Evolutionary conservation across 2,797 vertebrate genomes (phyloP).

Genomic region (Salarias fasciatus): DNA sequence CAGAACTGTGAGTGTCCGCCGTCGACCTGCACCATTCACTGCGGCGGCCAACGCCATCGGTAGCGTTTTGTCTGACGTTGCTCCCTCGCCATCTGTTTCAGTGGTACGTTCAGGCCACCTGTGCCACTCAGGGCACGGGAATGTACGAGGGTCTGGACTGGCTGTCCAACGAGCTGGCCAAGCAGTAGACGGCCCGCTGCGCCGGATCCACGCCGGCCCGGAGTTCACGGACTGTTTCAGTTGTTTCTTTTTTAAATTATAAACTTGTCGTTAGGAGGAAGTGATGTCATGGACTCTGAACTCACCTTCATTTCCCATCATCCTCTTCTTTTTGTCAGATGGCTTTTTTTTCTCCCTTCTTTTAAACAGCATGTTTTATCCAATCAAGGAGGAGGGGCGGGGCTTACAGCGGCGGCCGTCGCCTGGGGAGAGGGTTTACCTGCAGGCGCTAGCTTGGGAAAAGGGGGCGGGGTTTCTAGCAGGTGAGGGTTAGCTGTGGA

Average conservation of each 20-base stretch:
- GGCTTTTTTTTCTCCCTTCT: conserved; percentile 43
- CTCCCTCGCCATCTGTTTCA: conserved; percentile 42
- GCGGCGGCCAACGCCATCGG: no score
- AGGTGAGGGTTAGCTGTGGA: conserved; percentile 8
- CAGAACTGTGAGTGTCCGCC: conserved; percentile 81
- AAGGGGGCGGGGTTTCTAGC: not conserved
- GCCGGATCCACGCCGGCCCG: conserved; percentile 40
- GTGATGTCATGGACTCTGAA: conserved; percentile 77
- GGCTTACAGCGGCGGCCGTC: not conserved
- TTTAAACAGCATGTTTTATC: conserved; percentile 79
- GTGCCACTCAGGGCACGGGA: conserved; percentile 88
- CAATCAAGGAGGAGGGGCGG: conserved; percentile 26
- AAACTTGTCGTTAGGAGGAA: conserved; percentile 73
- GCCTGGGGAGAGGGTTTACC: no score
- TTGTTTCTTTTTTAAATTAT: conserved; percentile 74
- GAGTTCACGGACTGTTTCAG: conserved; percentile 14
- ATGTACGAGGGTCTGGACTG: conserved; percentile 89
- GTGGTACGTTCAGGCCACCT: conserved; percentile 89
- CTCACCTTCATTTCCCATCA: conserved; percentile 68
- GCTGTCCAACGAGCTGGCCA: conserved; percentile 86
- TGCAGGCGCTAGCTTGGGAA: no score
- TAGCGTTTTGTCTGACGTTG: not conserved
- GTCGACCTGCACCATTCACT: no score
- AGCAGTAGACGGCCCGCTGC: conserved; percentile 70
- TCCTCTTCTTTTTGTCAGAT: conserved; percentile 56